Evolutionary conservation across 2,888 invertebrate genomes (phyloP), one percentile per base, ranked within the genome.

Genomic region (Neoaliturus tenellus): DNA sequence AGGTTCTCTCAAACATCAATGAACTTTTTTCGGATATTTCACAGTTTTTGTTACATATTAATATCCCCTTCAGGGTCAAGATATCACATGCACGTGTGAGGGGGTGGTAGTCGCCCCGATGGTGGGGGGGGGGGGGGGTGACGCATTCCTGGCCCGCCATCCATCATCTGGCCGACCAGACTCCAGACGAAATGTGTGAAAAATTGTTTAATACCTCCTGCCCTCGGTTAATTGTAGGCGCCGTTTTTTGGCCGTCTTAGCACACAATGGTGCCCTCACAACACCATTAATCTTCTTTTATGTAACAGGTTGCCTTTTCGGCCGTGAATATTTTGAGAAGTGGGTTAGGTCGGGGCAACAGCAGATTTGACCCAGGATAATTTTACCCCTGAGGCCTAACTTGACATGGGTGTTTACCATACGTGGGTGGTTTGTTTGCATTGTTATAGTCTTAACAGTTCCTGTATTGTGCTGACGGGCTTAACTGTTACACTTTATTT

Each of bases 161-260:
- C 55, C 55, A 78, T 78, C 78, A 78, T 33, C 3, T 12, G 20
- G 55, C 33, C 33, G 55, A 6, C 55, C 78, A 51, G 48, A 78
- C 78, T 48, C 48, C 75, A 75, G 75, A 75, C 69, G 81, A 82
- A 82, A 82, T 82, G 82, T 82, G 82, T 82, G 82, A 82, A 82
- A 82, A 82, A 82, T 82, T 82, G 82, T 82, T 82, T 82, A 82
- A 82, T 82, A 81, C 69, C 69, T 44, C 14, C 41, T 39, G 75
- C 28, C 78, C 78, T 35, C 31, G 35, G 33, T 78, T 78, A 78
- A 78, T 78, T 78, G 78, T 78, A 14, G 78, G 33, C 48, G 78
- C 78, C 20, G 55, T 78, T 78, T 78, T 78, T 78, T 78, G 78
- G 78, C 78, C 55, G 55, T 78, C 75, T 75, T 55, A 31, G 20